phyloP scores from a whole-genome alignment of 2,113 vertebrate genomes.

The Mirounga angustirostris region DNA sequence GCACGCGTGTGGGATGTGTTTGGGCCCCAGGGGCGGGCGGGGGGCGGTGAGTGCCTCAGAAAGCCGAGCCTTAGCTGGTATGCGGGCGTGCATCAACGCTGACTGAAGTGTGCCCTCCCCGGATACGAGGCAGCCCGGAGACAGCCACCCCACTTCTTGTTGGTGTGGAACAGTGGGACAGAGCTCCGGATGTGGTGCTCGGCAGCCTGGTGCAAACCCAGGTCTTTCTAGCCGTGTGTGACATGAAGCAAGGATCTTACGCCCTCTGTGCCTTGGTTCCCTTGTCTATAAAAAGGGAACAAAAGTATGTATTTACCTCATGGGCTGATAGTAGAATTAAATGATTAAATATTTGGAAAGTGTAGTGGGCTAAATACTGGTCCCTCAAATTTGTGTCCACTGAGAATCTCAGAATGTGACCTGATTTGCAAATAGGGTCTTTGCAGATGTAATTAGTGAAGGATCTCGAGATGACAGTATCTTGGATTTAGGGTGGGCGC shows the following conservation, averaged over 20 bases:
- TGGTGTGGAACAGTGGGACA: too few species aligned
- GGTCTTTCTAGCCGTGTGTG: not conserved
- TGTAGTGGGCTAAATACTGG: rapidly evolving
- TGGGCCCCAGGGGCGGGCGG: too few species aligned
- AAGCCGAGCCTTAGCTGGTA: rapidly evolving
- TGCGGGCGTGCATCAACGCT: not conserved
- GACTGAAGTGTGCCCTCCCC: rapidly evolving
- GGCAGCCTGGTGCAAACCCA: too few species aligned
- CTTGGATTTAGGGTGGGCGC: not conserved
- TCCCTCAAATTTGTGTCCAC: not conserved
- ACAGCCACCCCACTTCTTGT: rapidly evolving
- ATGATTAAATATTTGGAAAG: not conserved
- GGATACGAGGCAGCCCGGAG: too few species aligned
- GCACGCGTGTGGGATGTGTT: rapidly evolving
- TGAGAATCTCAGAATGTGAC: not conserved
- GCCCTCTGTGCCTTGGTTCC: too few species aligned
- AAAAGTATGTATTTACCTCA: not conserved
- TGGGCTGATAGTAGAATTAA: not conserved
- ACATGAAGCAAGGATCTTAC: not conserved
- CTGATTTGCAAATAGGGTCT: not conserved
- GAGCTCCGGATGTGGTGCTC: rapidly evolving
- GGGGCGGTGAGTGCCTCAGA: not conserved
- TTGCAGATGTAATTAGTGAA: too few species aligned
- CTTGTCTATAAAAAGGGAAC: not conserved
- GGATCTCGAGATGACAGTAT: not conserved